These are phyloP conservation scores for Ypsolopha scabrella DNA, from an alignment of 2,888 invertebrate genomes.

Conservation along the genomic window DNA sequence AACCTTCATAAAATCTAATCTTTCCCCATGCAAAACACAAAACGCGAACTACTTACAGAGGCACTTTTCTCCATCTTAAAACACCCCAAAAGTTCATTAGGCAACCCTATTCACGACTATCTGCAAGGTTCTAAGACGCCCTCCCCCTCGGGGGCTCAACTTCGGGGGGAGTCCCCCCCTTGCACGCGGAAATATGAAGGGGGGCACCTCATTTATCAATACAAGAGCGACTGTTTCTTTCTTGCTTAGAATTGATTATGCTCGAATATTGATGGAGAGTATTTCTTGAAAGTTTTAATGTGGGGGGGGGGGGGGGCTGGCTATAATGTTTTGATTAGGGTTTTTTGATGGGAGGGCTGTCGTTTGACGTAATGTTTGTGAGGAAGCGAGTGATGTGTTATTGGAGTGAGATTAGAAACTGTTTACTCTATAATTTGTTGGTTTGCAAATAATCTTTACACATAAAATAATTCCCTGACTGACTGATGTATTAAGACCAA, in stretches of 20 bases:
- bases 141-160: slow-evolving; percentile 15
- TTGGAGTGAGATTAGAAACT: background rate
- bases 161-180: slow-evolving; percentile 16
- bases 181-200: slow-evolving; percentile 64
- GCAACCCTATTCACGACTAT: slow-evolving; percentile 64
- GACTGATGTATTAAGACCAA: too few species aligned
- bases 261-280: slow-evolving; percentile 63
- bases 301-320: slow-evolving; percentile 16
- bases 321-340: slow-evolving; percentile 52
- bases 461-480: too few species aligned
- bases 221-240: slow-evolving; percentile 66
- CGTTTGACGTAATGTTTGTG: background rate
- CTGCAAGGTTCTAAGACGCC: slow-evolving; percentile 65
- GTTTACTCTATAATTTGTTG: background rate
- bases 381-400: background rate
- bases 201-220: slow-evolving; percentile 68
- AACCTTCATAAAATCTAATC: background rate
- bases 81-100: slow-evolving; percentile 64
- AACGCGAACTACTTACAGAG: slow-evolving; percentile 14
- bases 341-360: slow-evolving; percentile 40
- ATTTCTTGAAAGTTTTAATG: slow-evolving; percentile 39
- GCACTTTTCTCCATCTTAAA: slow-evolving; percentile 24
- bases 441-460: background rate
- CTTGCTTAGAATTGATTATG: slow-evolving; percentile 67
- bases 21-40: background rate